A percentile compares a stretch with the other conserved stretches of the same genome.
phyloP scores from a whole-genome alignment of 2,797 vertebrate genomes.

The Trichosurus vulpecula region DNA sequence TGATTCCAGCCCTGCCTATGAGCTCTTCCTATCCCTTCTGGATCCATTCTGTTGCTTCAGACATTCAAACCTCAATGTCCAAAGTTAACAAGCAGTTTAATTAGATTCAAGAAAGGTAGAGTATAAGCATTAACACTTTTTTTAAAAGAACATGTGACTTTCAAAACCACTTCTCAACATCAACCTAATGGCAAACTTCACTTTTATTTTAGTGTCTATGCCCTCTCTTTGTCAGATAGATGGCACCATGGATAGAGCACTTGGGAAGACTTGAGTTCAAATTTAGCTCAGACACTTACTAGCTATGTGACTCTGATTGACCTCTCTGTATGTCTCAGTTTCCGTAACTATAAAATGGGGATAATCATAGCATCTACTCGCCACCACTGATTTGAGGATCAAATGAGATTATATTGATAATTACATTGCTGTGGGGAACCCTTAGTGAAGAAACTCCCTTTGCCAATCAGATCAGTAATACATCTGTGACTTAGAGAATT shows the following conservation, averaged over 20 bases:
- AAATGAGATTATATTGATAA: not conserved
- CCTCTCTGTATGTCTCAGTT: not conserved
- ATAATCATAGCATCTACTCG: not conserved
- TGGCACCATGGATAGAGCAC: not conserved
- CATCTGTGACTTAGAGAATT: slow-evolving; percentile 61
- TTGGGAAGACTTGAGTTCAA: not conserved
- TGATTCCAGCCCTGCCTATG: not conserved
- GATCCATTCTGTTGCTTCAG: not conserved
- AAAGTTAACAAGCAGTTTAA: not conserved
- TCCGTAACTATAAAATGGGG: not conserved
- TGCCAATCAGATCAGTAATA: slow-evolving; percentile 35
- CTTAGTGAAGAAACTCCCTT: not conserved
- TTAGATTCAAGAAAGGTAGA: not conserved
- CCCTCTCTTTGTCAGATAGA: not conserved
- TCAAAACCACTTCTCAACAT: not conserved
- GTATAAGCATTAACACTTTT: not conserved
- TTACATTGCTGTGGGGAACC: not conserved
- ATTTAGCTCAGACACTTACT: not conserved
- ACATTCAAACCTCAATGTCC: not conserved
- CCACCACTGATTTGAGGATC: not conserved
- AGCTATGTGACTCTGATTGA: not conserved
- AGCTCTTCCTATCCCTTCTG: not conserved
- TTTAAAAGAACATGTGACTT: not conserved
- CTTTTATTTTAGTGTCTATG: not conserved
- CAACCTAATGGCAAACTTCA: not conserved